Evolutionary conservation across 92 coral and sea anemone species (phyloP), one percentile per base, ranked within the genome.

Genomic region (Parazoanthus darwini): DNA sequence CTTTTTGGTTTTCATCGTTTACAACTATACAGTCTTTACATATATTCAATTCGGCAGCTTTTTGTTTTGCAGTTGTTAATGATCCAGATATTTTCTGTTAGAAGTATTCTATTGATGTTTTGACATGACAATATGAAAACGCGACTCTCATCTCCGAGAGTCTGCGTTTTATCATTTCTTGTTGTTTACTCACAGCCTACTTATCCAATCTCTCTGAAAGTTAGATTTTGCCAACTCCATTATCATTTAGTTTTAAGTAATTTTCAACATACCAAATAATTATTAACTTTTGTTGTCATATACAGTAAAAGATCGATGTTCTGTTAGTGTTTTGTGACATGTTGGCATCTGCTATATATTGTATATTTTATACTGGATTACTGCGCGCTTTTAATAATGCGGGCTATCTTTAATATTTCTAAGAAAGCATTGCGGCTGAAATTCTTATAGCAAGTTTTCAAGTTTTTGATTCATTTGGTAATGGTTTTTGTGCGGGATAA

Each of bases 131-230:
- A 70, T 50, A 63, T 63, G 65, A 11, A 9, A 9, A 11, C 16
- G 25, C 68, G 58, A 51, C 58, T 51, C 58, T 51, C 58, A 2
- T 63, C n/a, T 84, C 77, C 13, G 78, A 18, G 74, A 29, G 46
- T 48, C 8, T 84, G 33, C 9, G 86, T 3, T 26, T 82, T 11
- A 77, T 51, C 59, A 44, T 48, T 46, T 73, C 68, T 37, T 18
- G 87, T 71, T 84, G 67, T 84, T 71, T 84, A 70, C 87, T 74
- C 15, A 72, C 78, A 33, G 44, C 42, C 79, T 48, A 39, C 67
- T 56, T 23, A 80, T 80, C 72, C 65, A 33, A 80, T 80, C 71
- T 80, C 85, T 58, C 29, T 36, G 50, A 59, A 46, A n/a, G 38
- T 48, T 42, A 84, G 54, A 71, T 71, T 51, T 48, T 44, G 29